Evolutionary conservation across 2,888 invertebrate species (phyloP).

Genomic region (Calliphora vomitoria): DNA sequence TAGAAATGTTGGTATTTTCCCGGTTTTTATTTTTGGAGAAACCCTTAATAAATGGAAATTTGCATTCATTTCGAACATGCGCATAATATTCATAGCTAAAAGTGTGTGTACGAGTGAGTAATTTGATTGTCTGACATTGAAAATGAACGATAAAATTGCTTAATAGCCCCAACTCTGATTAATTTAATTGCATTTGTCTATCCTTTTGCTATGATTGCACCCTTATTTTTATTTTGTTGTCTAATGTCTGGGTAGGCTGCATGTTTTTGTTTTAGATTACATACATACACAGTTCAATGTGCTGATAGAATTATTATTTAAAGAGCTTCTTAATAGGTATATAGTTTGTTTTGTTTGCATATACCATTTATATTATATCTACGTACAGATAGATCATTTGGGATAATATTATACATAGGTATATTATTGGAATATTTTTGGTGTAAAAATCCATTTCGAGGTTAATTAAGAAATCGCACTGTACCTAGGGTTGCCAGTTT

Average conservation of each 20-base stretch:
- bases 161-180: constrained; percentile 18
- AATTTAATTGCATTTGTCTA: constrained; percentile 29
- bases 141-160: constrained; percentile 4
- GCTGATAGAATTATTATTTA: constrained; percentile 6
- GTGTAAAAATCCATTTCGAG: no score
- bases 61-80: constrained; percentile 13
- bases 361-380: no score
- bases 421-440: no score
- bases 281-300: constrained; percentile 35
- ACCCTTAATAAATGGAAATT: background rate
- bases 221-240: constrained; percentile 38
- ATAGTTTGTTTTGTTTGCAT: background rate
- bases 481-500: no score
- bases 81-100: background rate
- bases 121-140: constrained; percentile 62
- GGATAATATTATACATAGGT: no score
- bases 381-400: no score
- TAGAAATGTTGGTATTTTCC: background rate
- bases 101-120: background rate
- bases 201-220: constrained; percentile 18
- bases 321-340: background rate
- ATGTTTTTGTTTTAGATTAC: background rate
- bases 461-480: no score
- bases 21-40: background rate
- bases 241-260: constrained; percentile 1